Evolutionary conservation across 1,140 invertebrate genomes (phyloP), one percentile per base, ranked within the genome.

Genomic region (Elymnias hypermnestra): DNA sequence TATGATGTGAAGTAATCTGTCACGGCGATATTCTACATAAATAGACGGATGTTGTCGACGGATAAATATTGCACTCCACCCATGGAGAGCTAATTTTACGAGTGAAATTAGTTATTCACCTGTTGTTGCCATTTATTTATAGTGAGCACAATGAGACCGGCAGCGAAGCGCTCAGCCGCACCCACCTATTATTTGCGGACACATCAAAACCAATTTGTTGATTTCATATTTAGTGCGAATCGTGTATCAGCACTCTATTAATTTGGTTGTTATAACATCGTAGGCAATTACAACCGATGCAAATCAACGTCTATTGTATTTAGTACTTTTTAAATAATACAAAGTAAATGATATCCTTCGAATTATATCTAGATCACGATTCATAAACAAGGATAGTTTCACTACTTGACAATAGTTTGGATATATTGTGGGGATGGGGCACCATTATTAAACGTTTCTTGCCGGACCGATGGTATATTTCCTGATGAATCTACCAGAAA

Each of bases 81-180:
- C 76, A 81, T 75, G 57, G 59, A 69, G 62, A 78, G 69, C 76
- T 82, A 79, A 82, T 83, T 75, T 81, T 81, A 81, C 78, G 63
- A 79, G 72, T 81, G 78, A 83, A 84, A 84, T 84, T 83, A 83
- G 71, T 83, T 73, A 83, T 81, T 84, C 78, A 84, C 78, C 81
- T 84, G 81, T 81, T 81, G 78, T 84, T 84, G 78, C 70, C 74
- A 81, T 84, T 84, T 84, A 84, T 84, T 69, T 76, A 78, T 76
- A 72, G 65, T 61, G 71, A 63, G 55, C 55, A 81, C 76, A 82
- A 82, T 82, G 65, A 44, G 63, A 62, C 35, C 63, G 67, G 63
- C 72, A 75, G 59, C 58, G 64, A 49, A 71, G 59, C 73, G 78
- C 61, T 54, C 66, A 51, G 63, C 68, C 73, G 69, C 65, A 57